Evolutionary conservation across 30 jellyfish, hydroid and myxozoan species (phyloP).

Genomic region (Pelagia noctiluca): DNA sequence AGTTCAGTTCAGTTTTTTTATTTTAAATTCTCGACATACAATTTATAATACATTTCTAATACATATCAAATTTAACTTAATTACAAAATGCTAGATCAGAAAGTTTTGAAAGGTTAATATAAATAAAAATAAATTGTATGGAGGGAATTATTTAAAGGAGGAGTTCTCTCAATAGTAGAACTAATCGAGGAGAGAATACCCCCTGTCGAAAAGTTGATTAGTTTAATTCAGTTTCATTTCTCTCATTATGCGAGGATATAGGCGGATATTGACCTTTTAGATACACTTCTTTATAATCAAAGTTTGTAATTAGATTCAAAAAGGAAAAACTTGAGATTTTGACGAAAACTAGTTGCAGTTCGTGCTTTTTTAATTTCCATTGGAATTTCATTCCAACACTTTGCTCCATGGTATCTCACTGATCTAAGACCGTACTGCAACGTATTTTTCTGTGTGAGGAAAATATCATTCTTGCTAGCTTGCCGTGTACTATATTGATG

Average conservation of each 20-base stretch:
- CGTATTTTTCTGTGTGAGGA: constrained; percentile 37
- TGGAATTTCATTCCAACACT: constrained; percentile 42
- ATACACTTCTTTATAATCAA: not conserved
- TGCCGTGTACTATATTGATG: constrained; percentile 65
- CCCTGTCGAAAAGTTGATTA: not conserved
- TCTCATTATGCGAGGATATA: too few species aligned
- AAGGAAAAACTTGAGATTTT: constrained; percentile 5
- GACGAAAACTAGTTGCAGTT: not conserved
- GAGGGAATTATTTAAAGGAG: constrained; percentile 12
- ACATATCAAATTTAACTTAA: not conserved
- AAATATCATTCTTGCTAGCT: constrained; percentile 43
- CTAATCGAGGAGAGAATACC: too few species aligned
- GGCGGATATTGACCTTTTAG: not conserved
- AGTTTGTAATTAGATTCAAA: not conserved
- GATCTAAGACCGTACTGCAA: constrained; percentile 60
- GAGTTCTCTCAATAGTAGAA: constrained; percentile 7
- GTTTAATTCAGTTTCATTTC: not conserved
- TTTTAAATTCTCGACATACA: not conserved
- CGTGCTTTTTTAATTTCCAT: not conserved
- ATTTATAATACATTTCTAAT: not conserved
- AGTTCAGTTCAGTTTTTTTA: constrained; percentile 11
- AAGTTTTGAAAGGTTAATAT: not conserved
- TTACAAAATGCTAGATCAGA: too few species aligned
- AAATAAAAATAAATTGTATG: not conserved
- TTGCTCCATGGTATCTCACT: constrained; percentile 51